Base-by-base conservation (phyloP, 1,140 invertebrate species). In the Gonatopus flavifemur region DNA sequence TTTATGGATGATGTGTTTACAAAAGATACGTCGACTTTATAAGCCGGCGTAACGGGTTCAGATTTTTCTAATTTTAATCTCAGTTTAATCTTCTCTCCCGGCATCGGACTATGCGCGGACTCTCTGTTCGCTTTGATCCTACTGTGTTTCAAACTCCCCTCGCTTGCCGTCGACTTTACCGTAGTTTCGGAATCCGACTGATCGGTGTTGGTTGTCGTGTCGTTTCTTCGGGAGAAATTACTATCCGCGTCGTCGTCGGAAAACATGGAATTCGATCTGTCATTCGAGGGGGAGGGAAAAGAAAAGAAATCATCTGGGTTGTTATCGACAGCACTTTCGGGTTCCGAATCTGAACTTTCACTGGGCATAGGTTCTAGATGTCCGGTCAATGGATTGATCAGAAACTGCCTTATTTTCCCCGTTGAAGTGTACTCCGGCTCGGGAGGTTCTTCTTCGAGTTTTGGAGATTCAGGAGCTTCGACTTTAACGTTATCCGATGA, bases 381-480 rank as follows among this genome's bases (percentile, higher is more conserved):
- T 10, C 91, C 91, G 4, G 91, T 93, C 52, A 92, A 80, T 3
- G 91, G 91, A 80, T 94, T 95, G 24, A 94, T 90, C 2, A 94
- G 82, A 78, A 89, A 89, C 64, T 89, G 86, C 36, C 85, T 79
- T 44, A 84, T 81, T 59, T 86, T 83, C 1, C 81, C 81, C 13
- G 74, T 70, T 3, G 78, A 79, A 3, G 81, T 82, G 25, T 74
- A 78, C 12, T 75, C 74, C 0, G 70, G 72, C 30, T 75, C 70
- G 3, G 62, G 64, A 2, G 65, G 42, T 7, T 66, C 58, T 6
- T 70, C 53, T 48, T 66, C 52, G 30, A 41, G 35, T 28, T 67
- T 60, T 13, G 46, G 50, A 39, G 51, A 48, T 36, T 69, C 64
- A 8, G 43, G 32, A 4, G 37, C 30, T 31, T 60, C 61, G 8